Evolutionary conservation across 2,888 invertebrate genomes (phyloP), one percentile per base, ranked within the genome.

Genomic region (Chrysina gloriosa): DNA sequence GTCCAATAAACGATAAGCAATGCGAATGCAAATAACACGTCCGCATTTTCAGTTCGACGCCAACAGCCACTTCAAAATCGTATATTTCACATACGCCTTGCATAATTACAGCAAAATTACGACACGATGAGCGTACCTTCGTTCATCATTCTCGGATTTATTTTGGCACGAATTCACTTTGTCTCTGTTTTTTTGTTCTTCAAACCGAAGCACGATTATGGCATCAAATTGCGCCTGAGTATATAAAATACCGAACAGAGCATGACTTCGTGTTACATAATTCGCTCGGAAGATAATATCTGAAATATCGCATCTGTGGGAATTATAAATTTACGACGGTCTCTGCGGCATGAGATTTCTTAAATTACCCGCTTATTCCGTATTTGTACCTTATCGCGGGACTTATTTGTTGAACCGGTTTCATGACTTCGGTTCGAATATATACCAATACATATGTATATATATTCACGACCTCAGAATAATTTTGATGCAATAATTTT

Each of bases 221-320:
- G 2, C 21, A n/a, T 39, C 19, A 19, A 19, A 14, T 16, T 9
- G 27, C 3, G 9, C n/a, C 3, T 27, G 2, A 7, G 58, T 4
- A 6, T 27, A 42, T 16, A 58, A 42, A 42, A 25, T 9, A 16
- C 27, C 45, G 16, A 61, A 25, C 16, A 16, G n/a, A n/a, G 39
- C 58, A 61, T 27, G 58, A 42, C 27, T 16, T 42, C 42, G 42
- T 42, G 42, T 42, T 42, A 61, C 7, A 25, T 42, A 61, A 25
- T 42, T 61, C 23, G 25, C 19, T 61, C 4, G 23, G 14, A 36
- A 61, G 42, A 61, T 42, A 27, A 14, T 27, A 61, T 42, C 48
- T 50, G 27, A n/a, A 23, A 11, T 11, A 11, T n/a, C 25, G 25
- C 27, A 50, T 50, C 42, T 9, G 42, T 61, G 7, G 25, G 27